These are phyloP conservation scores for Drosophila bunnanda DNA, from an alignment of 2,888 invertebrate species.

Conservation along the genomic window DNA sequence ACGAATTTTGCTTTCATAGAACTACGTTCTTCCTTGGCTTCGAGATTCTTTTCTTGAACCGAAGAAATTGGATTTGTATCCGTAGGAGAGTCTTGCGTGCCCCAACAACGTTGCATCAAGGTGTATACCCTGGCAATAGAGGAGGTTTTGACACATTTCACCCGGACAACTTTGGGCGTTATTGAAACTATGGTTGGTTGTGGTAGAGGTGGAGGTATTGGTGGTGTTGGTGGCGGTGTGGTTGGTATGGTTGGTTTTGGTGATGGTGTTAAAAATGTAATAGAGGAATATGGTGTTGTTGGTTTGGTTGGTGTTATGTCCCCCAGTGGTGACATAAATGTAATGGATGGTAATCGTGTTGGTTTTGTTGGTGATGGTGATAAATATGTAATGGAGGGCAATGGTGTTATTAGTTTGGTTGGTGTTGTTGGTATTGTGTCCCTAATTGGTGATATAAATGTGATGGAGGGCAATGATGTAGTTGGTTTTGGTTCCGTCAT, in stretches of 20 bases:
- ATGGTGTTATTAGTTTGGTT: background rate
- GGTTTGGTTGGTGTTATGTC: background rate
- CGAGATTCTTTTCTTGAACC: background rate
- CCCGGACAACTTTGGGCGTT: background rate
- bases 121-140: background rate
- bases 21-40: background rate
- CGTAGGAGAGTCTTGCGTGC: background rate
- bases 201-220: background rate
- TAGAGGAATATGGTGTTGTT: too few species aligned
- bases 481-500: too few species aligned
- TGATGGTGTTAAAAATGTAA: background rate
- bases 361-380: background rate
- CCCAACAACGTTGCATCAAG: background rate
- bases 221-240: background rate
- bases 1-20: background rate
- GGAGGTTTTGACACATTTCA: background rate
- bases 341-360: too few species aligned
- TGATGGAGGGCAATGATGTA: background rate
- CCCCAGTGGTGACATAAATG: background rate
- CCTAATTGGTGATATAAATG: background rate
- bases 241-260: background rate
- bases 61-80: background rate
- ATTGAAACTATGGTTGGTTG: background rate
- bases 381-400: background rate
- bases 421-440: background rate